Percentiles rank a stretch among this genome's conserved stretches.
phyloP scores from a whole-genome alignment of 2,113 vertebrate genomes.

The Brevimyrus niger region DNA sequence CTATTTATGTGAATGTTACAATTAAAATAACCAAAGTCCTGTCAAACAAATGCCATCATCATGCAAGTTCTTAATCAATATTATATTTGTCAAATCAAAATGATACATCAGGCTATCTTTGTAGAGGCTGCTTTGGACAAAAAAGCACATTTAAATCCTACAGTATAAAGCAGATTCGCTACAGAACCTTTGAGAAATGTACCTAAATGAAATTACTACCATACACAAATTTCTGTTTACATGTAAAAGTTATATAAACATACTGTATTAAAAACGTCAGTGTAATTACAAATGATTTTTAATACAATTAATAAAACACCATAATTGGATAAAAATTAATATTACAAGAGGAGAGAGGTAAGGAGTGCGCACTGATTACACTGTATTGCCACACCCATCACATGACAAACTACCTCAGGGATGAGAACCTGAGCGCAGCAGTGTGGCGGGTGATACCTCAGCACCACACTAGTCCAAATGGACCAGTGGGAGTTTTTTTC shows the following conservation, averaged over 20 bases:
- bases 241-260: background rate
- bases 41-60: background rate
- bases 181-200: background rate
- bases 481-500: too few species aligned
- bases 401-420: too few species aligned
- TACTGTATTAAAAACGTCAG: background rate
- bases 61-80: background rate
- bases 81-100: background rate
- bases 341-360: too few species aligned
- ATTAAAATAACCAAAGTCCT: background rate
- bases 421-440: too few species aligned
- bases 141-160: background rate
- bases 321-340: background rate
- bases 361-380: too few species aligned
- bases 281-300: background rate
- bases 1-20: background rate
- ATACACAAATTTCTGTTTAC: background rate
- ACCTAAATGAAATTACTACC: background rate
- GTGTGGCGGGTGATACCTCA: too few species aligned
- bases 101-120: background rate
- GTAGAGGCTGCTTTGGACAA: background rate
- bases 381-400: too few species aligned
- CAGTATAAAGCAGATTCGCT: background rate
- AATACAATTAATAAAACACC: background rate
- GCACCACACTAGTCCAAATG: too few species aligned